Evolutionary conservation across 1,140 invertebrate species (phyloP).

Genomic region (Papilio machaon): DNA sequence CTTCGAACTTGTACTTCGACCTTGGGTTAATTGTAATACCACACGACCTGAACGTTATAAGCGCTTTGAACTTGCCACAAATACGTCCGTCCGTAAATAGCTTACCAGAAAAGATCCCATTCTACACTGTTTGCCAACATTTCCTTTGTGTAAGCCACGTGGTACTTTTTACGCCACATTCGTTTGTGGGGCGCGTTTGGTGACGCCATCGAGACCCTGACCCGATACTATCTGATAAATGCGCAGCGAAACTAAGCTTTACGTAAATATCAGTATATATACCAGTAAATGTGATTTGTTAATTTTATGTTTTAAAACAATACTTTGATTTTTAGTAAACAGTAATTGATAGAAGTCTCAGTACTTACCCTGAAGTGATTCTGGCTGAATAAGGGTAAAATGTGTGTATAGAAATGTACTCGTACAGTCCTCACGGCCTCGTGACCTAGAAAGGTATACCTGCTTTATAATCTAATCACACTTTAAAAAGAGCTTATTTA

Average conservation of each 20-base stretch:
- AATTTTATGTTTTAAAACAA: neutral
- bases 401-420: neutral
- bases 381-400: neutral
- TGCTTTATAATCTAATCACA: neutral
- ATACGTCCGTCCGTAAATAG: slow-evolving; percentile 69
- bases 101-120: slow-evolving; percentile 52
- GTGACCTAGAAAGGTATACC: neutral
- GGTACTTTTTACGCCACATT: slow-evolving; percentile 47
- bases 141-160: slow-evolving; percentile 63
- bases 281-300: neutral
- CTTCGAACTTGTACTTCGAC: slow-evolving; percentile 52
- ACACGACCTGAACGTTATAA: slow-evolving; percentile 55
- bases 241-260: neutral
- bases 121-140: slow-evolving; percentile 64
- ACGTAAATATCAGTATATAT: slow-evolving; percentile 8
- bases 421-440: neutral
- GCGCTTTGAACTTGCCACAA: slow-evolving; percentile 74
- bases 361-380: neutral
- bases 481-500: neutral
- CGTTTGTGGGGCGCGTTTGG: slow-evolving; percentile 1
- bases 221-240: slow-evolving; percentile 27
- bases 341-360: neutral
- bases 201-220: slow-evolving; percentile 21
- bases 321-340: neutral
- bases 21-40: slow-evolving; percentile 75